A percentile compares a stretch with the other conserved stretches of the same genome.
Evolutionary conservation across 2,113 vertebrate genomes (phyloP).

Genomic region (Triplophysa dalaica): DNA sequence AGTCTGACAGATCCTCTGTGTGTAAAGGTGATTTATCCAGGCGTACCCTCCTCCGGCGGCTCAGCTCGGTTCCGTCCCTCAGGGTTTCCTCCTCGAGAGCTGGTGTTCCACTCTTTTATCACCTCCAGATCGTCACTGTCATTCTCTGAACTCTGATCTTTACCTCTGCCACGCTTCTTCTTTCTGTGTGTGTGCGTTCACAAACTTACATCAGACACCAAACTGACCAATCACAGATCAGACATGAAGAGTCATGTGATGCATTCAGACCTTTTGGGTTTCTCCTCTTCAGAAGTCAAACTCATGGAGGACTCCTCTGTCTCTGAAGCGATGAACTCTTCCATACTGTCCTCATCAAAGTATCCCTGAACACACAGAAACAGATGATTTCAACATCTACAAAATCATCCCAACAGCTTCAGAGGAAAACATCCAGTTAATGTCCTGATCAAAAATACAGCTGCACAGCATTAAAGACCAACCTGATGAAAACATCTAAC

Average conservation of each 20-base stretch:
- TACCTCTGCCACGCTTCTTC: slow-evolving; percentile 84
- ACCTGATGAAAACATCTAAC: too few relatives aligned
- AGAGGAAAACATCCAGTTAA: too few relatives aligned
- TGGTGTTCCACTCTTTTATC: slow-evolving; percentile 98
- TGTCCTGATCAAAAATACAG: too few relatives aligned
- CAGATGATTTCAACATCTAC: not conserved
- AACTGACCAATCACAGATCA: slow-evolving; percentile 17
- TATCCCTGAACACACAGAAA: slow-evolving; percentile 81
- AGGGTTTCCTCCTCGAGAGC: slow-evolving; percentile 87
- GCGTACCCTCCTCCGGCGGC: slow-evolving; percentile 84
- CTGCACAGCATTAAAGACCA: too few relatives aligned
- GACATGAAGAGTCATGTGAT: not conserved
- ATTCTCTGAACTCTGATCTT: slow-evolving; percentile 81
- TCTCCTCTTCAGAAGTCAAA: slow-evolving; percentile 89
- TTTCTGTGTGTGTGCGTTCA: slow-evolving; percentile 78
- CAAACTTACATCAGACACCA: not conserved
- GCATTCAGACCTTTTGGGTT: slow-evolving; percentile 72
- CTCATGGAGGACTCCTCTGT: slow-evolving; percentile 95
- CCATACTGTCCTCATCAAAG: slow-evolving; percentile 98
- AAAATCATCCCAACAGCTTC: too few relatives aligned
- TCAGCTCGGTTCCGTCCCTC: slow-evolving; percentile 80
- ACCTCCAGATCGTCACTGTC: slow-evolving; percentile 98
- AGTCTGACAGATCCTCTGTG: not conserved
- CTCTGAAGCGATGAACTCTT: slow-evolving; percentile 98
- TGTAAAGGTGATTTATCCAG: not conserved